Conservation (phyloP, 1,140 invertebrate genomes). For the Meteorus sp. region DNA sequence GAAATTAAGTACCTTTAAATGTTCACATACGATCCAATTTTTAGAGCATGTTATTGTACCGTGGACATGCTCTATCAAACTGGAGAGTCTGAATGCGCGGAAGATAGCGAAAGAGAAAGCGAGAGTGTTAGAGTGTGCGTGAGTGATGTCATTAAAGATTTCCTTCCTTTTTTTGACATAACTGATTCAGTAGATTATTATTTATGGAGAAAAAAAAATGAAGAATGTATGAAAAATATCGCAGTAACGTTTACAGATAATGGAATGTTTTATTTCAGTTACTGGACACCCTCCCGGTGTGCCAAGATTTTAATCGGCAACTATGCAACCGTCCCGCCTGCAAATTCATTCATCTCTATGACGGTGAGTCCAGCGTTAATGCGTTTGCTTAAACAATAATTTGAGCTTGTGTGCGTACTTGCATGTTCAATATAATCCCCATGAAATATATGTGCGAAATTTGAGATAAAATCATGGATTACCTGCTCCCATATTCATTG, state of each 20-base stretch:
- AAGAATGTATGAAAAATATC: conserved; percentile 23
- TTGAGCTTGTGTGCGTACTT: neutral
- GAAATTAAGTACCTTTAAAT: conserved; percentile 52
- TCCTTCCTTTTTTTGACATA: conserved; percentile 6
- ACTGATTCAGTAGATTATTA: conserved; percentile 16
- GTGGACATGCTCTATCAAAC: conserved; percentile 57
- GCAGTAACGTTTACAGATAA: conserved; percentile 39
- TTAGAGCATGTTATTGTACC: conserved; percentile 54
- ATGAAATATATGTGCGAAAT: neutral
- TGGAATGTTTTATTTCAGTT: conserved; percentile 78
- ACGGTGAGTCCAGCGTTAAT: conserved; percentile 69
- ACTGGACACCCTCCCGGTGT: conserved; percentile 99
- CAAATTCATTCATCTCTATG: conserved; percentile 93
- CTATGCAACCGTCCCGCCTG: conserved; percentile 91
- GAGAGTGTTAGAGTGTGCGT: conserved; percentile 31
- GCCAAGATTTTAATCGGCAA: conserved; percentile 98
- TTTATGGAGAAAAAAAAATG: conserved; percentile 20
- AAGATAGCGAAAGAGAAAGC: conserved; percentile 33
- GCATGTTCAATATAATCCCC: neutral
- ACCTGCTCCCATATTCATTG: neutral
- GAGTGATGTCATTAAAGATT: conserved; percentile 23
- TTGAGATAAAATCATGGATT: neutral
- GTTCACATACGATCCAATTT: conserved; percentile 51
- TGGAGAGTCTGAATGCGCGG: conserved; percentile 48
- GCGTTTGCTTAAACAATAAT: neutral